Evolutionary conservation across 2,888 invertebrate species (phyloP).

Genomic region (Pammene aurita): DNA sequence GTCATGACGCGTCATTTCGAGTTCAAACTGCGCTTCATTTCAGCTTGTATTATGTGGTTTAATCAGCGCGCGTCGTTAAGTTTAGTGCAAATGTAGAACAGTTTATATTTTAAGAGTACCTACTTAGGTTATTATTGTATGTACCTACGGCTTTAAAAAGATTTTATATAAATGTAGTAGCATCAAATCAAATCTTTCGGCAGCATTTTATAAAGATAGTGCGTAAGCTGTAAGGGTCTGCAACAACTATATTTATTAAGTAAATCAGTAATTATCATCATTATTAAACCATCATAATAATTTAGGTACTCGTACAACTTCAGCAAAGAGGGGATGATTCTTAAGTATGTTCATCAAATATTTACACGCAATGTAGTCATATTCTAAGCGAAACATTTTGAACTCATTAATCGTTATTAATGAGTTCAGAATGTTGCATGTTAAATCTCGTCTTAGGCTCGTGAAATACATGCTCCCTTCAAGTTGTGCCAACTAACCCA

Average conservation of each 20-base stretch:
- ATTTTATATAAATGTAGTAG: neutral
- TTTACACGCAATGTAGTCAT: conserved; percentile 3
- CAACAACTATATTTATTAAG: too few relatives aligned
- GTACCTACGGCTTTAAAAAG: neutral
- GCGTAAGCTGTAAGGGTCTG: too few relatives aligned
- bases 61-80: neutral
- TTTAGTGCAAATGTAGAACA: neutral
- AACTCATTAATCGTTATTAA: conserved; percentile 30
- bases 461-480: conserved; percentile 23
- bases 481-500: conserved; percentile 33
- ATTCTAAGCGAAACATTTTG: conserved; percentile 3
- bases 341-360: neutral
- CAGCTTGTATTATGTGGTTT: neutral
- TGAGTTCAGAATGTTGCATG: conserved; percentile 11
- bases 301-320: neutral
- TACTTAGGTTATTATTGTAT: neutral
- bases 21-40: conserved; percentile 20
- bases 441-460: conserved; percentile 26
- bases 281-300: too few relatives aligned
- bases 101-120: neutral
- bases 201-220: neutral
- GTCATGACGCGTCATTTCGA: conserved; percentile 23
- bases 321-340: too few relatives aligned
- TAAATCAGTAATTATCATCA: too few relatives aligned
- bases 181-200: too few relatives aligned